phyloP scores from a whole-genome alignment of 2,113 vertebrate species.

The Ploceus nigricollis region DNA sequence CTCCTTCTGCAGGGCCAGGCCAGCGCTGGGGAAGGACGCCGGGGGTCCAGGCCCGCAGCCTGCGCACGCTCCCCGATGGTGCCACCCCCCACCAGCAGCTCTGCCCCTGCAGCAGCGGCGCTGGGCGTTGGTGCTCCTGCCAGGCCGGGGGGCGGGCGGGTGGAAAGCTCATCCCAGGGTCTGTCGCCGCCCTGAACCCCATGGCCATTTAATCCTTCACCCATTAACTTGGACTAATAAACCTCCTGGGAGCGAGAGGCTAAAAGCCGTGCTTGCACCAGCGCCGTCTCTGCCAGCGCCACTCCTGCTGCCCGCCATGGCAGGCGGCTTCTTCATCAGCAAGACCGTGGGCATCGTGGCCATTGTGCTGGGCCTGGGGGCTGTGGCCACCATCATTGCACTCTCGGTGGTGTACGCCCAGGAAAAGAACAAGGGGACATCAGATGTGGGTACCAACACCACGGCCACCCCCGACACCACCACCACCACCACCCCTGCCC shows the following conservation, averaged over 20 bases:
- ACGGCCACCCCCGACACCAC: fast-evolving
- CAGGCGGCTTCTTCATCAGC: slow-evolving; percentile 86
- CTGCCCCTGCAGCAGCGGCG: fast-evolving
- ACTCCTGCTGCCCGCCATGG: slow-evolving; percentile 69
- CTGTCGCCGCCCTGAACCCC: not conserved
- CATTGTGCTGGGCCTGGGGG: slow-evolving; percentile 66
- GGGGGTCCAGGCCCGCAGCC: not conserved
- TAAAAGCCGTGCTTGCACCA: slow-evolving; percentile 24
- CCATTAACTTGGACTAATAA: slow-evolving; percentile 46
- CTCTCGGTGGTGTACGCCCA: slow-evolving; percentile 82
- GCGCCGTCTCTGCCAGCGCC: fast-evolving
- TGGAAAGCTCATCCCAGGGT: not conserved
- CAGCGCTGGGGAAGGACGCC: not conserved
- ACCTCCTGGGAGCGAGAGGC: not conserved
- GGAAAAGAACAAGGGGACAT: slow-evolving; percentile 66
- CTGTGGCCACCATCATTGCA: slow-evolving; percentile 80
- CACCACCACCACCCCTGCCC: not conserved
- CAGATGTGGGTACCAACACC: fast-evolving
- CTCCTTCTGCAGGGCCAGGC: not conserved
- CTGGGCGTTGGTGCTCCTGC: fast-evolving
- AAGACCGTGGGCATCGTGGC: slow-evolving; percentile 73
- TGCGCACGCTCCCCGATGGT: fast-evolving
- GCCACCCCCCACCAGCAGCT: fast-evolving
- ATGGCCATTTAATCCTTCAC: slow-evolving; percentile 54
- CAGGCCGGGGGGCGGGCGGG: fast-evolving